Percentiles rank a stretch among this genome's conserved stretches.
phyloP scores from a whole-genome alignment of 2,888 invertebrate genomes.

The Chaetogeoica ovagalla region DNA sequence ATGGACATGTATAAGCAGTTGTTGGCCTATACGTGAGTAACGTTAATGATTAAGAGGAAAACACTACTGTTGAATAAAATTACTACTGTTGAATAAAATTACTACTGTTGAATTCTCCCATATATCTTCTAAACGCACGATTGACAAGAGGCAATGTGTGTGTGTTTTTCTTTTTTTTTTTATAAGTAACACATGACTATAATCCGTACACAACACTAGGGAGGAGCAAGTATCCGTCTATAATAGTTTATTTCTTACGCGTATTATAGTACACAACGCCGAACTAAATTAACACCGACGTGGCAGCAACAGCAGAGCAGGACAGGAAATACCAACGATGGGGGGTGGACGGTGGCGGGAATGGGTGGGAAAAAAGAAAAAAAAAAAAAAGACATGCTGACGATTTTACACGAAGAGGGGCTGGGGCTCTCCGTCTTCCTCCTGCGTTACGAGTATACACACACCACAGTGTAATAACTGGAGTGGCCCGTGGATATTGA shows the following conservation, averaged over 20 bases:
- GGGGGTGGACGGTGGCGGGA: neutral
- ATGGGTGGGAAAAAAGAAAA: slow-evolving; percentile 37
- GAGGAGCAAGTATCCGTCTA: too few species aligned
- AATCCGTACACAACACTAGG: neutral
- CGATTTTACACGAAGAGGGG: slow-evolving; percentile 46
- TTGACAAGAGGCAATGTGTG: slow-evolving; percentile 44
- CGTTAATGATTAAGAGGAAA: slow-evolving; percentile 25
- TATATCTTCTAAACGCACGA: too few species aligned
- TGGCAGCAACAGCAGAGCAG: slow-evolving; percentile 6
- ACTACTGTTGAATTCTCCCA: too few species aligned
- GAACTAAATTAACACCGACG: neutral
- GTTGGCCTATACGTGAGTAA: slow-evolving; percentile 31
- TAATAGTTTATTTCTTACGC: too few species aligned
- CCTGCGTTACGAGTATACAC: slow-evolving; percentile 7
- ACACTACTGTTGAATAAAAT: neutral
- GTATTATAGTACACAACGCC: neutral
- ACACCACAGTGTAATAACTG: slow-evolving; percentile 49
- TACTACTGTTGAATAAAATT: too few species aligned
- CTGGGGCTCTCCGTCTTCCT: slow-evolving; percentile 45
- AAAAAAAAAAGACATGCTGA: slow-evolving; percentile 41
- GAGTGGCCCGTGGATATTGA: slow-evolving; percentile 42
- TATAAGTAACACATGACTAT: slow-evolving; percentile 18
- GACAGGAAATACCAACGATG: slow-evolving; percentile 46
- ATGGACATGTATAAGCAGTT: neutral
- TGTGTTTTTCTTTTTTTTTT: too few species aligned